Base-by-base conservation (phyloP, 2,888 invertebrate genomes). In the Myopa testacea region DNA sequence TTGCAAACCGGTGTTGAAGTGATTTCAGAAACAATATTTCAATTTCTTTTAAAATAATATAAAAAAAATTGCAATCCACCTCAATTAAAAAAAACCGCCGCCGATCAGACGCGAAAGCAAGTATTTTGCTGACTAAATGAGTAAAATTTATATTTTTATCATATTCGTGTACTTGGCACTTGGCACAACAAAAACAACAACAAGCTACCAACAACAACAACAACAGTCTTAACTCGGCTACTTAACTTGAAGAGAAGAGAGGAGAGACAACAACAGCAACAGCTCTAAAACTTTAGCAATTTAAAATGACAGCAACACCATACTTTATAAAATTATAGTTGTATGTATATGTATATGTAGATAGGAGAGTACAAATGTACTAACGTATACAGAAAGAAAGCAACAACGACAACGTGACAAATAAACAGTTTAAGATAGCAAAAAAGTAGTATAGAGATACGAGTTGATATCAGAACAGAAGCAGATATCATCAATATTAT, bases 101-200 rank as follows among this genome's bases (percentile, higher is more conserved):
- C 62, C 55, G 84, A 84, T 84, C 84, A 83, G 83, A 83, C 84
- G 84, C 85, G 84, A 84, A 84, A 85, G 86, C 85, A 82, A 84
- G 85, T 85, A 85, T 84, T 83, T 84, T 84, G 85, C 84, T 82
- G 82, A 86, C 86, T 85, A 84, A 86, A 85, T 84, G 83, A 83
- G 82, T n/a, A 75, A 83, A 81, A 38, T 78, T 80, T 77, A 77
- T 38, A 77, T 72, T 52, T 76, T 40, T 8, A 52, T 52, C 14
- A 12, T 8, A 10, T 19, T 62, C 34, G 26, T 63, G 63, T 79
- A 79, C 78, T 78, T 79, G 74, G 75, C 74, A 34, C 52, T 4
- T 14, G 50, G 40, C 60, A 40, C 60, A 60, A 40, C 62, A 73
- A 4, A n/a, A 34, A 50, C 60, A 37, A 37, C 16, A 65, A 34